Evolutionary conservation across 2,888 invertebrate genomes (phyloP).

Genomic region (Eupithecia subumbrata): DNA sequence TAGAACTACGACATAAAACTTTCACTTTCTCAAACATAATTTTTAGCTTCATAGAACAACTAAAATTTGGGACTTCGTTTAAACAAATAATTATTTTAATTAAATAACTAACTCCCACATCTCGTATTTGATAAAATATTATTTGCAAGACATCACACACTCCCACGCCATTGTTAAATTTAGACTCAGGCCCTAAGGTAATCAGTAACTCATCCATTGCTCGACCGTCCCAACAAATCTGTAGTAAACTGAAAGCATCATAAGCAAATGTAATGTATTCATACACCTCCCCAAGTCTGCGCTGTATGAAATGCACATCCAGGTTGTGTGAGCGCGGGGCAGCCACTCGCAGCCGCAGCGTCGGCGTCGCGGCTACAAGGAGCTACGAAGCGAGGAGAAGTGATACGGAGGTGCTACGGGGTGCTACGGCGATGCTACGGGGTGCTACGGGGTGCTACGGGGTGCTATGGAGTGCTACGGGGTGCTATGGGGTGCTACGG

Average conservation of each 20-base stretch:
- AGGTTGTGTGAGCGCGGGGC: background rate
- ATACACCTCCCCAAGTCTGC: background rate
- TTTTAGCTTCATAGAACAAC: background rate
- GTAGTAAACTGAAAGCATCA: background rate
- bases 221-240: background rate
- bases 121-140: background rate
- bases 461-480: background rate
- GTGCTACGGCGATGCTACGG: background rate
- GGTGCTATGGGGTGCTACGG: too few relatives aligned
- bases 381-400: background rate
- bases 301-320: constrained; percentile 1
- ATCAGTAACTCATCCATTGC: background rate
- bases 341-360: constrained; percentile 1
- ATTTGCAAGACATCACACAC: background rate
- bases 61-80: background rate
- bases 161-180: background rate
- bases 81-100: background rate
- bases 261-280: background rate
- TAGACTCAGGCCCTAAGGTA: background rate
- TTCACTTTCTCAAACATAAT: background rate
- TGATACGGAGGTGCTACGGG: background rate
- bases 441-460: background rate
- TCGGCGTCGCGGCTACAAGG: background rate
- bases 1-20: too few relatives aligned
- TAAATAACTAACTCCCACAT: background rate